Conservation (phyloP, 2,888 invertebrate genomes). For the Nasonia oneida region DNA sequence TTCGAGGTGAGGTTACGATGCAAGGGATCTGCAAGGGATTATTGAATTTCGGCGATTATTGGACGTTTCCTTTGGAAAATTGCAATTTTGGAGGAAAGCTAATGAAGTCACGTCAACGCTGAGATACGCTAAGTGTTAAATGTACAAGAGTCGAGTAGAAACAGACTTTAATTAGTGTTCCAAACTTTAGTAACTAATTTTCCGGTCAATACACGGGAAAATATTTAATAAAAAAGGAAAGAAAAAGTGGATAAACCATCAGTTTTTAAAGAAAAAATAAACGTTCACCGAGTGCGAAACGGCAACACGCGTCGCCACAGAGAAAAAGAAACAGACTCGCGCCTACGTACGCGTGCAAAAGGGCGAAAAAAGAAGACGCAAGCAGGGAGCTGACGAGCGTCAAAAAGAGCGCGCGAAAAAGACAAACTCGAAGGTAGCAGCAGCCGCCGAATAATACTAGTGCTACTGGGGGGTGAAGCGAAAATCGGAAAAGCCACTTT, state of each 20-base stretch:
- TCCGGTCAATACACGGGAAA: too few species aligned
- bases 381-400: slow-evolving; percentile 3
- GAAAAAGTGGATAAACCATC: too few species aligned
- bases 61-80: too few species aligned
- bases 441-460: slow-evolving; percentile 10
- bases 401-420: slow-evolving; percentile 23
- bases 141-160: too few species aligned
- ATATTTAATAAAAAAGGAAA: too few species aligned
- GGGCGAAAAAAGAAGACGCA: background rate
- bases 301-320: background rate
- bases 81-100: too few species aligned
- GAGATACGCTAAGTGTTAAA: too few species aligned
- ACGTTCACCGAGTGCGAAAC: background rate
- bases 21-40: background rate
- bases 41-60: too few species aligned
- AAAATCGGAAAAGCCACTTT: slow-evolving; percentile 60
- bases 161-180: too few species aligned
- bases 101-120: too few species aligned
- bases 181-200: too few species aligned
- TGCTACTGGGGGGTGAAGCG: background rate
- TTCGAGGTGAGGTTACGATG: background rate
- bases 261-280: too few species aligned
- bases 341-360: background rate
- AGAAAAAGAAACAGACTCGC: background rate
- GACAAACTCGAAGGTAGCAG: background rate